These are phyloP conservation scores for Periophthalmodon schlosseri DNA, from an alignment of 2,113 vertebrate species.

Conservation along the genomic window DNA sequence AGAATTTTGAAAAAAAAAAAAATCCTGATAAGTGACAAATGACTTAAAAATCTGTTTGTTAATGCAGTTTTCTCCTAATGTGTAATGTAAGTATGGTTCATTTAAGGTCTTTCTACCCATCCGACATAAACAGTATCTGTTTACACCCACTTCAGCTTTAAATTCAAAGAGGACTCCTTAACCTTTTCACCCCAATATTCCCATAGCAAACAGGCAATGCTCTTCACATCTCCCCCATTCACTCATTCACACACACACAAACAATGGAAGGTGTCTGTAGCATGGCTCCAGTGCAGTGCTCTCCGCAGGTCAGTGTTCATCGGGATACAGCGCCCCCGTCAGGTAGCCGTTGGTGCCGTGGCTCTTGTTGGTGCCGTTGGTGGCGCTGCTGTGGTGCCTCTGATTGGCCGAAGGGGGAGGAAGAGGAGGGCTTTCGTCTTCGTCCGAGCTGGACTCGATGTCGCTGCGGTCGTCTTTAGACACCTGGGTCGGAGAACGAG, in stretches of 20 bases:
- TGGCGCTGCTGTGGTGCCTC: slow-evolving; percentile 80
- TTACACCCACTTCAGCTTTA: background rate
- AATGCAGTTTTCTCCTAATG: too few relatives aligned
- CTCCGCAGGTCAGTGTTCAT: slow-evolving; percentile 84
- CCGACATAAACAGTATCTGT: background rate
- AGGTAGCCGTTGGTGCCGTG: slow-evolving; percentile 92
- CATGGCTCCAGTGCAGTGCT: slow-evolving; percentile 50
- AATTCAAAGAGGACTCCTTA: background rate
- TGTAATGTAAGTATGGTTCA: too few relatives aligned
- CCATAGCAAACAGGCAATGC: slow-evolving; percentile 83
- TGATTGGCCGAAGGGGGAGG: slow-evolving; percentile 65
- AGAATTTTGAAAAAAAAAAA: too few relatives aligned
- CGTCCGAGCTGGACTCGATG: slow-evolving; percentile 95
- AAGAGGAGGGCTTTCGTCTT: slow-evolving; percentile 81
- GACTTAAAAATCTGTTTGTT: too few relatives aligned
- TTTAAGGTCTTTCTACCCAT: background rate
- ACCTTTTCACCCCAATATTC: slow-evolving; percentile 37
- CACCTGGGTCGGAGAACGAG: slow-evolving; percentile 74
- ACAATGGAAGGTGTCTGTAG: slow-evolving; percentile 55
- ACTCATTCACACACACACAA: slow-evolving; percentile 49
- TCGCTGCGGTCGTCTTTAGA: slow-evolving; percentile 95
- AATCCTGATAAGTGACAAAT: too few relatives aligned
- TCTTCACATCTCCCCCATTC: slow-evolving; percentile 69
- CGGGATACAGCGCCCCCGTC: slow-evolving; percentile 77
- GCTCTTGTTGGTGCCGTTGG: slow-evolving; percentile 88